Base-by-base conservation (phyloP, 2,113 vertebrate genomes). In the Hippopotamus amphibius region DNA sequence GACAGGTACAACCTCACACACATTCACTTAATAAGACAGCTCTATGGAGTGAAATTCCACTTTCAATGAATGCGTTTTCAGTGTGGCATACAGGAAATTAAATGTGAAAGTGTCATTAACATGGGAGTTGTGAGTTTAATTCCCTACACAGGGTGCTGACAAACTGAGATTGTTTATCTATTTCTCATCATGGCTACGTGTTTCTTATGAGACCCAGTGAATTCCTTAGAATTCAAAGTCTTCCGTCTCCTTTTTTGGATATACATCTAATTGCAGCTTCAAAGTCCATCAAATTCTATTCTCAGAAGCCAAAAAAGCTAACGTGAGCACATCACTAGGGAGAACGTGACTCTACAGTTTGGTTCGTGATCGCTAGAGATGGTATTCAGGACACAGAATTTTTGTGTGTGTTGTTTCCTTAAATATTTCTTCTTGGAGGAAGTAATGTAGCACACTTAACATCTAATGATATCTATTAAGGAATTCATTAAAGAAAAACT, bases 401-500 rank as follows among this genome's bases (percentile, higher is more conserved):
- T 76, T 16, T 22, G 24, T 76, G 17, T 77, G 48, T 21, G n/a
- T 46, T 55, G 48, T 83, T 97, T 91, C 79, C 89, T 97, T 94
- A 93, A 95, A 69, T 90, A 86, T 80, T 94, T 93, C 93, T 96
- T 55, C 68, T 88, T 83, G 69, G 61, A 95, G 61, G 63, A 97
- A 97, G 88, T 65, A 91, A 96, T 94, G 72, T 84, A 84, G 93
- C 83, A 90, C 79, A 90, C 79, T 97, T 95, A 97, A 95, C 14
- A 21, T 79, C 82, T 97, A 96, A 93, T 97, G 93, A 93, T 76
- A 95, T 94, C 96, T 93, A 95, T 97, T 98, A 95, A 97, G 81
- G 68, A 90, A 96, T 95, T 96, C 89, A 97, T 97, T 97, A 97
- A 96, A 80, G 97, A 95, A 97, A 98, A 97, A 84, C 91, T 93